Evolutionary conservation across 2,113 vertebrate species (phyloP), one percentile per base, ranked within the genome.

Genomic region (Myrmecobius fasciatus): DNA sequence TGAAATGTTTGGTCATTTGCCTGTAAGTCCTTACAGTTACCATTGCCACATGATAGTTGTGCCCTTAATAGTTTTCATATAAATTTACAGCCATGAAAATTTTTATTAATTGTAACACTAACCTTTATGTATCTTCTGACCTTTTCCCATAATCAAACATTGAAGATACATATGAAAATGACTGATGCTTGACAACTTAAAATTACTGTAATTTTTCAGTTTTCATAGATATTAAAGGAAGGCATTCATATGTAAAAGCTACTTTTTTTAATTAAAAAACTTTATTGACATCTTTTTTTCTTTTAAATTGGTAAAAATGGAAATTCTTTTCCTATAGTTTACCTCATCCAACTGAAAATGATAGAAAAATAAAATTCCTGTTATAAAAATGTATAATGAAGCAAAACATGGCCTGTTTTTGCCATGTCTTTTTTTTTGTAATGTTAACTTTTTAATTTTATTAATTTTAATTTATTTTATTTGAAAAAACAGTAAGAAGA

Each of bases 1-100:
- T 52, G n/a, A 91, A 75, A 95, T 91, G 90, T 94, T 96, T 94
- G 93, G 56, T 51, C 1, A 60, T 67, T 67, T 36, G 60, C 60
- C 12, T 36, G 14, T 10, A 28, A 36, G 28, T 67, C 60, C 12
- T 31, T 20, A 36, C 12, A 12, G 17, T 31, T 31, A 67, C 31
- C 17, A 75, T 17, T 75, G 36, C 67, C 36, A 75, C n/a, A 75
- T n/a, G 4, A 67, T n/a, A 20, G 36, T 0, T 43, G 3, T 20
- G 4, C 14, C 17, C 36, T 43, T 75, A 75, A 1, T 43, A 75
- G 36, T 20, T 75, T 75, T 75, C 36, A 75, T 36, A 75, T 75
- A n/a, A 75, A 43, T 75, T 75, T 36, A 75, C 6, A 75, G 36
- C 20, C 36, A 75, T 75, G 67, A 75, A 75, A 75, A 75, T 43